These are phyloP conservation scores for Dolichopus griseipennis DNA, from an alignment of 2,888 invertebrate genomes.

Conservation along the genomic window DNA sequence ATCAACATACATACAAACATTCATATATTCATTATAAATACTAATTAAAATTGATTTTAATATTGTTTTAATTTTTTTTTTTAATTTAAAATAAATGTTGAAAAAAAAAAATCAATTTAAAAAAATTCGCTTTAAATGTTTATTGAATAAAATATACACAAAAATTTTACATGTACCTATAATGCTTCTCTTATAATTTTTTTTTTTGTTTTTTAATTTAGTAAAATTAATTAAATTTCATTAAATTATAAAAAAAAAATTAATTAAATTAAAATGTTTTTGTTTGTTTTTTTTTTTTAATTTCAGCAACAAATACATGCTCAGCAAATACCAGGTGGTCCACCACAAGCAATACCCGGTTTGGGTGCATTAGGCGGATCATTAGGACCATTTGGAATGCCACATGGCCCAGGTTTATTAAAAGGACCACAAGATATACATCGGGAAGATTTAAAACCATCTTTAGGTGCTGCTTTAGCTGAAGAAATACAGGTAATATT, in stretches of 20 bases:
- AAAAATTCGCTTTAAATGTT: not conserved
- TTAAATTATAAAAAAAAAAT: constrained; percentile 1
- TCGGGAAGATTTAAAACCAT: constrained; percentile 42
- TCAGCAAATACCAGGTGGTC: constrained; percentile 63
- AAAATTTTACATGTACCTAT: no score
- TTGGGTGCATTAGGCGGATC: constrained; percentile 43
- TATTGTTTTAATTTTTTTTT: constrained; percentile 18
- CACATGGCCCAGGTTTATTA: constrained; percentile 42
- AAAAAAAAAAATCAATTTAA: constrained; percentile 10
- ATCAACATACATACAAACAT: no score
- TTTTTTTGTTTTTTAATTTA: not conserved
- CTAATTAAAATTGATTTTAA: constrained; percentile 21
- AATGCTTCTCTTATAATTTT: not conserved
- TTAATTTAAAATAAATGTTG: no score
- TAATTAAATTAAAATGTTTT: no score
- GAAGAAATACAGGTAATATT: constrained; percentile 51
- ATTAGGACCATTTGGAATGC: constrained; percentile 42
- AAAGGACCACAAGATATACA: constrained; percentile 44
- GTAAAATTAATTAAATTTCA: no score
- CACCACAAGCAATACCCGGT: constrained; percentile 46
- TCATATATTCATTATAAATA: constrained; percentile 9
- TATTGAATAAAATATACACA: no score
- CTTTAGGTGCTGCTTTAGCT: constrained; percentile 47
- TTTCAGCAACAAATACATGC: constrained; percentile 84
- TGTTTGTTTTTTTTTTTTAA: no score